phyloP scores from a whole-genome alignment of 2,797 vertebrate genomes.

The Semaprochilodus insignis region DNA sequence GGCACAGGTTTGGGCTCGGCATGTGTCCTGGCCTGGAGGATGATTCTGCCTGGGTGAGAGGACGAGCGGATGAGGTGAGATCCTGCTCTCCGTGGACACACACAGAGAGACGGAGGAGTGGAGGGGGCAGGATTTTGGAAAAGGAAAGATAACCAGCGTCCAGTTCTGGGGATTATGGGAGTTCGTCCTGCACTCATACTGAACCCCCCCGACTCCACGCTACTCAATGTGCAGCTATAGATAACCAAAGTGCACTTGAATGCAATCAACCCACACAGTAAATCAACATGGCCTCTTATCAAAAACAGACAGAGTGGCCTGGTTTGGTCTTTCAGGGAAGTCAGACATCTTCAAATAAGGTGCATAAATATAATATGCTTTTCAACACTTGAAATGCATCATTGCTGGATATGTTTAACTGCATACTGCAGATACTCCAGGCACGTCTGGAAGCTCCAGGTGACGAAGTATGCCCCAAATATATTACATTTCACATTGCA shows the following conservation, averaged over 20 bases:
- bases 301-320: conserved; percentile 10
- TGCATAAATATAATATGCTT: background rate
- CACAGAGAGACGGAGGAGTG: conserved; percentile 33
- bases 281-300: conserved; percentile 7
- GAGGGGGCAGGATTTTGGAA: conserved; percentile 63
- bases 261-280: background rate
- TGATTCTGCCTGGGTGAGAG: conserved; percentile 40
- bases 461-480: background rate
- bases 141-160: conserved; percentile 48
- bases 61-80: conserved; percentile 37
- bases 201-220: background rate
- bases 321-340: background rate
- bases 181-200: background rate
- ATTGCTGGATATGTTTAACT: background rate
- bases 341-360: conserved; percentile 1
- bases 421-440: background rate
- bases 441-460: background rate
- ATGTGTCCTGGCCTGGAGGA: conserved; percentile 45
- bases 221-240: conserved; percentile 8
- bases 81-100: conserved; percentile 4
- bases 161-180: conserved; percentile 66
- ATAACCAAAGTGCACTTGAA: conserved; percentile 1
- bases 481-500: background rate
- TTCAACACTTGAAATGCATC: background rate
- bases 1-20: conserved; percentile 59